A percentile compares a stretch with the other conserved stretches of the same genome.
phyloP scores from a whole-genome alignment of 37 sponge, comb jelly and placozoan species.

The Theonella swinhoei region DNA sequence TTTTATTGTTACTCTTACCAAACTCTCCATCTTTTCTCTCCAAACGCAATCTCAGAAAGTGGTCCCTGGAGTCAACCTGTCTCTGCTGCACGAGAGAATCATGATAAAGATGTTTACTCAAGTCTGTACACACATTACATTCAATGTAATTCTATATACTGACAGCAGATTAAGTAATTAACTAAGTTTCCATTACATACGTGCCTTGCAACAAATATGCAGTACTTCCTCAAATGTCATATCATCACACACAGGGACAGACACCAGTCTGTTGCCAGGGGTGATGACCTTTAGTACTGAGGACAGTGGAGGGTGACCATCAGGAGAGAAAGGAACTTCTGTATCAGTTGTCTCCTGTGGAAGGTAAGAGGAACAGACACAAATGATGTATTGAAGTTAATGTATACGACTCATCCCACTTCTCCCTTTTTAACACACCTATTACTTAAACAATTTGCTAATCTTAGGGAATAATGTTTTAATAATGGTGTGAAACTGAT shows the following conservation, averaged over 20 bases:
- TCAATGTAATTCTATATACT: too few species aligned
- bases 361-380: too few species aligned
- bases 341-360: slow-evolving; percentile 18
- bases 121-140: not conserved
- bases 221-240: slow-evolving; percentile 42
- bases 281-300: not conserved
- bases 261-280: not conserved
- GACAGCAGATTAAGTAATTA: too few species aligned
- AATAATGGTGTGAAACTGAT: too few species aligned
- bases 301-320: not conserved
- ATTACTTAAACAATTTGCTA: too few species aligned
- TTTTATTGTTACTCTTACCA: slow-evolving; percentile 26
- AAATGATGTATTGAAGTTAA: too few species aligned
- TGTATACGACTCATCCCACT: too few species aligned
- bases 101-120: not conserved
- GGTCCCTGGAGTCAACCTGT: slow-evolving; percentile 41
- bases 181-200: too few species aligned
- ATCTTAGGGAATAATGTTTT: too few species aligned
- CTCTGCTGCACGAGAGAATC: slow-evolving; percentile 17
- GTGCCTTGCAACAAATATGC: slow-evolving; percentile 26
- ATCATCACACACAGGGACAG: slow-evolving; percentile 24
- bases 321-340: not conserved
- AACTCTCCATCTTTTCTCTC: slow-evolving; percentile 13
- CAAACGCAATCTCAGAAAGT: slow-evolving; percentile 31
- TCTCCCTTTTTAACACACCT: too few species aligned